Percentiles rank a stretch among this genome's conserved stretches.
Evolutionary conservation across 2,888 invertebrate species (phyloP).

Genomic region (Odiellus spinosus): DNA sequence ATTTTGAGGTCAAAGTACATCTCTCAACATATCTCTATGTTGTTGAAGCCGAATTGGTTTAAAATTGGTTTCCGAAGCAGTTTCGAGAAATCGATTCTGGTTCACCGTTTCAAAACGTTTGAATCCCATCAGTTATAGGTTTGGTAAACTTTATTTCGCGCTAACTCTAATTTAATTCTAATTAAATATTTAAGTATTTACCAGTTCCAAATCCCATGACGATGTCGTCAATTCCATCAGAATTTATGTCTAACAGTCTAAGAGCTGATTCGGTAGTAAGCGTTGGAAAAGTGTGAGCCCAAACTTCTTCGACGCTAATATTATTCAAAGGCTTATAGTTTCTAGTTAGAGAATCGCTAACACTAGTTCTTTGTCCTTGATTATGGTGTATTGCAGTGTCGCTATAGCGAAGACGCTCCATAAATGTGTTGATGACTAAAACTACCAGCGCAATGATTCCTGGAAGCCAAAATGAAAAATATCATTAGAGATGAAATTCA

Average conservation of each 20-base stretch:
- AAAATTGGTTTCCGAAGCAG: too few relatives aligned
- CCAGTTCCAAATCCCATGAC: slow-evolving; percentile 63
- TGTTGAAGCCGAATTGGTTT: too few relatives aligned
- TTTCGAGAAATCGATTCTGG: too few relatives aligned
- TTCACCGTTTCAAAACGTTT: too few relatives aligned
- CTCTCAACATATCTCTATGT: too few relatives aligned
- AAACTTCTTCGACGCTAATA: slow-evolving; percentile 13
- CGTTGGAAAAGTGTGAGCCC: slow-evolving; percentile 21
- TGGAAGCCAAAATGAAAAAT: slow-evolving; percentile 21
- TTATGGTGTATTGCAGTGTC: not conserved
- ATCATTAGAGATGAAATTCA: too few relatives aligned
- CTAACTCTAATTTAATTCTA: too few relatives aligned
- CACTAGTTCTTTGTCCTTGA: slow-evolving; percentile 1
- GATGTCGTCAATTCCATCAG: slow-evolving; percentile 51
- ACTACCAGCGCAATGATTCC: slow-evolving; percentile 46
- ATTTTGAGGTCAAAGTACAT: too few relatives aligned
- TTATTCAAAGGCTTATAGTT: slow-evolving; percentile 9
- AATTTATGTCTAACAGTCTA: slow-evolving; percentile 50
- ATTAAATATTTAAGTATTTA: slow-evolving; percentile 25
- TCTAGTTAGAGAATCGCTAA: not conserved
- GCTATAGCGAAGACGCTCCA: slow-evolving; percentile 6
- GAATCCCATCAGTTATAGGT: too few relatives aligned
- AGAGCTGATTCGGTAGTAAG: slow-evolving; percentile 50
- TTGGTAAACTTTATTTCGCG: too few relatives aligned
- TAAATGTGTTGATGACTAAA: slow-evolving; percentile 46